Evolutionary conservation across 2,113 vertebrate genomes (phyloP).

Genomic region (Camelus bactrianus): DNA sequence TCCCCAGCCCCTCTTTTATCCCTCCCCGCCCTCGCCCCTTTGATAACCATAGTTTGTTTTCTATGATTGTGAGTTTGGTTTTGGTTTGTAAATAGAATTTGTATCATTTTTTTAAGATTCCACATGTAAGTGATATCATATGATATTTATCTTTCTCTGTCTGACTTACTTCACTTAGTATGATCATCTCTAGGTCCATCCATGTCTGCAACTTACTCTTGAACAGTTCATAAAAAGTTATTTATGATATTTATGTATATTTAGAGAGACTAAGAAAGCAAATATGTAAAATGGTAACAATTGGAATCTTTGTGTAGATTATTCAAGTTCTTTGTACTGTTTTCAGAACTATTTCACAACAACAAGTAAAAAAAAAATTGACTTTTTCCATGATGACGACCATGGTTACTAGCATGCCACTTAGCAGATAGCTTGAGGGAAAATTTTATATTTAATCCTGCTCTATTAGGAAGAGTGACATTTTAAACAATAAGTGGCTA

Average conservation of each 20-base stretch:
- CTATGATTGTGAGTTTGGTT: too few relatives aligned
- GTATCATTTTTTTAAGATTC: too few relatives aligned
- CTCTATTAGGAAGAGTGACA: constrained; percentile 25
- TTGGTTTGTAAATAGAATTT: too few relatives aligned
- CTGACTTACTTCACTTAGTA: too few relatives aligned
- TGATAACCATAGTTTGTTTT: too few relatives aligned
- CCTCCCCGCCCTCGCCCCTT: too few relatives aligned
- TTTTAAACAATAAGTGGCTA: constrained; percentile 24
- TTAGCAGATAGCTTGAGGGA: not conserved
- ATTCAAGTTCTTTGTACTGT: not conserved
- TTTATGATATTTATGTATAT: not conserved
- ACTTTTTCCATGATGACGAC: not conserved
- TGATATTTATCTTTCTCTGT: too few relatives aligned
- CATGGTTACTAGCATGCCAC: not conserved
- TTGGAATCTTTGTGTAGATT: not conserved
- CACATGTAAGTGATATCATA: too few relatives aligned
- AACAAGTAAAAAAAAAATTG: not conserved
- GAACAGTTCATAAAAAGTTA: not conserved
- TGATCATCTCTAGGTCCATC: too few relatives aligned
- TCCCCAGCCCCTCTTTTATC: too few relatives aligned
- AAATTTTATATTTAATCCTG: not conserved
- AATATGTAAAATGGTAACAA: not conserved
- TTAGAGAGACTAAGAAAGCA: not conserved
- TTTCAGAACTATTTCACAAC: not conserved
- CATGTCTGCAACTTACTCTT: not conserved